A percentile compares a stretch with the other conserved stretches of the same genome.
phyloP scores from a whole-genome alignment of 1,140 invertebrate genomes.

The Phymastichus coffea region DNA sequence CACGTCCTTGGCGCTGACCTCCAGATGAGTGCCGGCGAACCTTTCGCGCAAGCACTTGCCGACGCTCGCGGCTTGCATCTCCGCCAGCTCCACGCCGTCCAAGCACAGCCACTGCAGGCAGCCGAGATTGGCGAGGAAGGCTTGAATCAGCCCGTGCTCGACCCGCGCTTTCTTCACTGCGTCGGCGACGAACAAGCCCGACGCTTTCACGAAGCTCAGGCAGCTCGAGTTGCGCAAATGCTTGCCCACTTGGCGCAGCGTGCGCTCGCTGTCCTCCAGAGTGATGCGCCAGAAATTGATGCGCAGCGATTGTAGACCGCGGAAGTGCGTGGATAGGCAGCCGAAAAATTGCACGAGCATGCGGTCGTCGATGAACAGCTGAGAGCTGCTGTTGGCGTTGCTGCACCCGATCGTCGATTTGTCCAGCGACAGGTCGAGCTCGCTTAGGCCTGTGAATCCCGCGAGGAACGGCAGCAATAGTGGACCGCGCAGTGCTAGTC shows the following conservation, averaged over 20 bases:
- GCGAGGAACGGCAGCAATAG: slow-evolving; percentile 56
- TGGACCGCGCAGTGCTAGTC: slow-evolving; percentile 54
- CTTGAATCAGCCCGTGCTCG: slow-evolving; percentile 53
- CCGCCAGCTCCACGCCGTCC: slow-evolving; percentile 48
- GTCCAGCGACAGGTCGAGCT: slow-evolving; percentile 56
- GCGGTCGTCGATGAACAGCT: slow-evolving; percentile 54
- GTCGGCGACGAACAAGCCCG: slow-evolving; percentile 49
- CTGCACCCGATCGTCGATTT: slow-evolving; percentile 47
- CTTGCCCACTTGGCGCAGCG: slow-evolving; percentile 50
- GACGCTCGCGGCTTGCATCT: slow-evolving; percentile 45
- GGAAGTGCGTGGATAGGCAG: slow-evolving; percentile 47
- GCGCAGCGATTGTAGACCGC: slow-evolving; percentile 48
- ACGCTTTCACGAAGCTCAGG: slow-evolving; percentile 48
- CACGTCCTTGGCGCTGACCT: slow-evolving; percentile 53
- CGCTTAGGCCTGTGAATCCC: slow-evolving; percentile 56
- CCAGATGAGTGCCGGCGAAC: slow-evolving; percentile 46
- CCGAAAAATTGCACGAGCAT: slow-evolving; percentile 52
- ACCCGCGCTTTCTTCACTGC: slow-evolving; percentile 45
- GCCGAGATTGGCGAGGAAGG: slow-evolving; percentile 49
- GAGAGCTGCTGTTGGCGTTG: slow-evolving; percentile 37
- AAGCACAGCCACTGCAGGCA: slow-evolving; percentile 53
- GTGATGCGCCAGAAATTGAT: slow-evolving; percentile 54
- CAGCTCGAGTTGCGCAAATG: slow-evolving; percentile 45
- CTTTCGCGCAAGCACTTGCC: slow-evolving; percentile 54
- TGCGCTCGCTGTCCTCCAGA: slow-evolving; percentile 51